Percentiles rank a stretch among this genome's conserved stretches.
These are phyloP conservation scores for Danio kyathit DNA, from an alignment of 2,797 vertebrate species.

Conservation along the genomic window DNA sequence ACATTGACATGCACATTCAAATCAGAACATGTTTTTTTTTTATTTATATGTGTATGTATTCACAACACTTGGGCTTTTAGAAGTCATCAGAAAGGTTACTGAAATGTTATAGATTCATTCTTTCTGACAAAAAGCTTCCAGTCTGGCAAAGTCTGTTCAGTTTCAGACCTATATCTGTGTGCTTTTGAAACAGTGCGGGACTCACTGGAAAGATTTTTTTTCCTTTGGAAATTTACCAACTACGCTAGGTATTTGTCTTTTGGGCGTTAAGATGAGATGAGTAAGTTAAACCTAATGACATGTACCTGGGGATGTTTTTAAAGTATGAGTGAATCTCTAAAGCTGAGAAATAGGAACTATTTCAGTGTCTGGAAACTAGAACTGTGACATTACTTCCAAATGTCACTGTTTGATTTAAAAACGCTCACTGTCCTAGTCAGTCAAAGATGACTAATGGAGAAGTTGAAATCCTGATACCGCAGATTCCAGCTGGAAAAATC, in stretches of 20 bases:
- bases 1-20: neutral
- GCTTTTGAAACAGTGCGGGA: conserved; percentile 35
- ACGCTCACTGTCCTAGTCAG: neutral
- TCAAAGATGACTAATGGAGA: conserved; percentile 7
- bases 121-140: neutral
- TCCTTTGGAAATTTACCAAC: conserved; percentile 14
- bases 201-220: neutral
- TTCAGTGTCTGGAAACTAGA: neutral
- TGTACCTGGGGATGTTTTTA: neutral
- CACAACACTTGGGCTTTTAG: neutral
- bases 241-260: neutral
- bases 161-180: neutral
- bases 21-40: neutral
- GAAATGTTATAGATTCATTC: neutral
- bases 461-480: neutral
- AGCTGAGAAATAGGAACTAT: neutral
- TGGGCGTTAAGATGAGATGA: neutral
- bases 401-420: neutral
- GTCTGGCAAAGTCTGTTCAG: neutral
- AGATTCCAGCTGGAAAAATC: conserved; percentile 17
- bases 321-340: neutral
- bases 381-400: conserved; percentile 8
- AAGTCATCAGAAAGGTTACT: neutral
- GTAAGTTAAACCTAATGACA: conserved; percentile 27
- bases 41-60: neutral